Evolutionary conservation across 2,797 vertebrate genomes (phyloP).

Genomic region (Bucorvus abyssinicus): DNA sequence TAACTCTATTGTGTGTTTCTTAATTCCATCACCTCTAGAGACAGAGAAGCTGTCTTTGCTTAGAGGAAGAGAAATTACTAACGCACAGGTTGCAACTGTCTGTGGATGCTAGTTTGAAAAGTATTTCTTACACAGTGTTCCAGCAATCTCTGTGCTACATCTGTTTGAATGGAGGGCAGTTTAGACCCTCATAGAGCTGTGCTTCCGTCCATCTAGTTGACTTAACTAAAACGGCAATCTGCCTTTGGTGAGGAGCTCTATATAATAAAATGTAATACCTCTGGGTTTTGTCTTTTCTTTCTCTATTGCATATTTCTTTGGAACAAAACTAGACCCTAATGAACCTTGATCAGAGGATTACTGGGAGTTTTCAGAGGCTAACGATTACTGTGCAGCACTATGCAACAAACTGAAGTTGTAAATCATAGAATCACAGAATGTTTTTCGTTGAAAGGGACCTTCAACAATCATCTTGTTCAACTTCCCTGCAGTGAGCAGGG

Average conservation of each 20-base stretch:
- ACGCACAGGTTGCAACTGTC: not conserved
- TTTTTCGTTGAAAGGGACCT: no score
- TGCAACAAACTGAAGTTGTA: not conserved
- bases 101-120: not conserved
- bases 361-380: not conserved
- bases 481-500: no score
- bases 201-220: not conserved
- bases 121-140: not conserved
- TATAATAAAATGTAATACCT: not conserved
- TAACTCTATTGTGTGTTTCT: not conserved
- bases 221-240: not conserved
- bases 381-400: not conserved
- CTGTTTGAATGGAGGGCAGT: not conserved
- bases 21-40: not conserved
- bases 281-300: not conserved
- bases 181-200: not conserved
- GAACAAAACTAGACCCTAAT: not conserved
- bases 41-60: not conserved
- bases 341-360: not conserved
- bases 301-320: not conserved
- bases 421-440: not conserved
- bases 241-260: not conserved
- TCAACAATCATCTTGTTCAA: no score
- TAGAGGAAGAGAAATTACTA: not conserved
- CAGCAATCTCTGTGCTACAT: not conserved